A percentile compares a stretch with the other conserved stretches of the same genome.
Conservation (phyloP, 1,140 invertebrate genomes). For the Pseudomyrmex concolor region DNA sequence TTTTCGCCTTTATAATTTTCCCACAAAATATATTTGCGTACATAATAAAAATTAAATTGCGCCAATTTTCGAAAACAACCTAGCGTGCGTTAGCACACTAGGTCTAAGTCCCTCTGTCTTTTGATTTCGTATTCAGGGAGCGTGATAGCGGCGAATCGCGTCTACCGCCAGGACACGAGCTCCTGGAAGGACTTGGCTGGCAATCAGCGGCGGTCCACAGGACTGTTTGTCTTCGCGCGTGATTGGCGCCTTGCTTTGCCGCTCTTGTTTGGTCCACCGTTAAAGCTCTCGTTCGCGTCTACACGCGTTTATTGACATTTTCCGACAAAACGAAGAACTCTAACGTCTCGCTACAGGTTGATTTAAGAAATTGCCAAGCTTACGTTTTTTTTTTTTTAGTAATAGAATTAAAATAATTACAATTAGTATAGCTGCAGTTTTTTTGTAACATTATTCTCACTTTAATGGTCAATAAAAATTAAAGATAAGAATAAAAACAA, state of each 20-base stretch:
- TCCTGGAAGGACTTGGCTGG: conserved; percentile 77
- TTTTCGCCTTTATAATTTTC: too few relatives aligned
- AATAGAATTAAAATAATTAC: not conserved
- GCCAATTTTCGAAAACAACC: conserved; percentile 62
- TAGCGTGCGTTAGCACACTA: not conserved
- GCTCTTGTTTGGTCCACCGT: conserved; percentile 70
- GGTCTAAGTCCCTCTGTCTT: conserved; percentile 59
- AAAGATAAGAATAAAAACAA: not conserved
- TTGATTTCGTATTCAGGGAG: conserved; percentile 76
- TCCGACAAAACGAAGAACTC: conserved; percentile 62
- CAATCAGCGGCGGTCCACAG: conserved; percentile 81
- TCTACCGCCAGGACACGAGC: conserved; percentile 66
- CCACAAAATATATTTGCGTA: too few relatives aligned
- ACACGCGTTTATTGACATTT: conserved; percentile 71
- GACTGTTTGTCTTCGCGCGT: conserved; percentile 82
- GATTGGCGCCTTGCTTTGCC: conserved; percentile 80
- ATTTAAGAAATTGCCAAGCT: conserved; percentile 6
- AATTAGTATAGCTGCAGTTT: not conserved
- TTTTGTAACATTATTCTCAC: not conserved
- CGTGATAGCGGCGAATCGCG: conserved; percentile 65
- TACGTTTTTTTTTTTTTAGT: not conserved
- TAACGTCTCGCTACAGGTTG: conserved; percentile 52
- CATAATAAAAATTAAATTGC: not conserved
- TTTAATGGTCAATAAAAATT: not conserved
- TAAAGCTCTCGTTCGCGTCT: conserved; percentile 65